A percentile compares a stretch with the other conserved stretches of the same genome.
Evolutionary conservation across 2,113 vertebrate species (phyloP).

Genomic region (Phylloscopus trochiloides): DNA sequence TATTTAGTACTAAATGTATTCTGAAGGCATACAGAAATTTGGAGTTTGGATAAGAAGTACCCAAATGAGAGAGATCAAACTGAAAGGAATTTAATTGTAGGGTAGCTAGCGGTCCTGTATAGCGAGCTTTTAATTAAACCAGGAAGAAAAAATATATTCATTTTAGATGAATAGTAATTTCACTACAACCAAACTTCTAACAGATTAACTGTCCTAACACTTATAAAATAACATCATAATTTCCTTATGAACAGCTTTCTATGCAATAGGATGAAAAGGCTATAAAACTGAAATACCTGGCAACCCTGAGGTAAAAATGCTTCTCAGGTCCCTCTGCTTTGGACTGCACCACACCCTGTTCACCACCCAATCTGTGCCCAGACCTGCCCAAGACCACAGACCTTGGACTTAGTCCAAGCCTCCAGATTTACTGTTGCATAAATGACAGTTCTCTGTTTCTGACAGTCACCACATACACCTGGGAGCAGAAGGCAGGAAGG

Average conservation of each 20-base stretch:
- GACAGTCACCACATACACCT: accelerated
- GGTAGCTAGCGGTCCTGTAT: not conserved
- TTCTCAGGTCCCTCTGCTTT: not conserved
- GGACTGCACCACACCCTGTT: not conserved
- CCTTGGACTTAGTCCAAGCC: not conserved
- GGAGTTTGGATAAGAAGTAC: not conserved
- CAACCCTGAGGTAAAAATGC: not conserved
- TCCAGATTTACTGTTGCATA: not conserved
- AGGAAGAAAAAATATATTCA: not conserved
- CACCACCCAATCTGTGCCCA: not conserved
- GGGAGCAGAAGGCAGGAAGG: not conserved
- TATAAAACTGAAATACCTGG: not conserved
- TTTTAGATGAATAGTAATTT: not conserved
- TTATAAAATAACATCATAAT: not conserved
- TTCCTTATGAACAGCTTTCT: not conserved
- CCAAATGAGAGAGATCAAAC: not conserved
- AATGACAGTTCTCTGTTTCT: not conserved
- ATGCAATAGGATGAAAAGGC: not conserved
- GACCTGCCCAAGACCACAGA: accelerated
- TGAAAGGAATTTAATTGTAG: not conserved
- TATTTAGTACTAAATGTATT: slow-evolving; percentile 12
- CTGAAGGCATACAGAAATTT: not conserved
- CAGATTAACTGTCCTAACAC: not conserved
- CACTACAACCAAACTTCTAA: not conserved
- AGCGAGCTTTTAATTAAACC: not conserved